A percentile compares a stretch with the other conserved stretches of the same genome.
Evolutionary conservation across 2,888 invertebrate species (phyloP).

Genomic region (Linyphia triangularis): DNA sequence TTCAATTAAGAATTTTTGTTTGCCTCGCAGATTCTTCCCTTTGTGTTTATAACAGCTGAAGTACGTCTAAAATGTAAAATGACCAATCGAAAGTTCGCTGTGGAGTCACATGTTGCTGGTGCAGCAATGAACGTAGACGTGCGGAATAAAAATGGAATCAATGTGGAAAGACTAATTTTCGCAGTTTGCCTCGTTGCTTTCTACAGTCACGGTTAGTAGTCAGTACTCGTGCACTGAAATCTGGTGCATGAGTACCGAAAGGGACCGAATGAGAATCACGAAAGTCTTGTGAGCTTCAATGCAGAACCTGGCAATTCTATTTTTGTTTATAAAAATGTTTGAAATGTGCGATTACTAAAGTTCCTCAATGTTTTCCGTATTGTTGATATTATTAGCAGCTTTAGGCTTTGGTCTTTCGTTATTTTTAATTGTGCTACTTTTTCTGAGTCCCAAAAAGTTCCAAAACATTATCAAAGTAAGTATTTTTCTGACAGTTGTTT

Average conservation of each 20-base stretch:
- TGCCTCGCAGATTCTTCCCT: no score
- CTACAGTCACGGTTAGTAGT: not conserved
- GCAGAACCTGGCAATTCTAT: slow-evolving; percentile 8
- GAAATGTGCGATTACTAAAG: slow-evolving; percentile 12
- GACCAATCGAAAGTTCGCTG: not conserved
- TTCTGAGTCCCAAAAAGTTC: slow-evolving; percentile 64
- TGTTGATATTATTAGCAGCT: slow-evolving; percentile 52
- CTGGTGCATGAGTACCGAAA: not conserved
- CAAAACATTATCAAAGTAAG: slow-evolving; percentile 51
- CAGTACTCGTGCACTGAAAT: not conserved
- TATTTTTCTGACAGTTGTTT: not conserved
- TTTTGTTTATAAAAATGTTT: slow-evolving; percentile 54
- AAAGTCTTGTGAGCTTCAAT: no score
- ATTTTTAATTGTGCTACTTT: slow-evolving; percentile 64
- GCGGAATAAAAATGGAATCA: not conserved
- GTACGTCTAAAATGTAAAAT: not conserved
- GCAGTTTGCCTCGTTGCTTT: no score
- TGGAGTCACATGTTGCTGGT: not conserved
- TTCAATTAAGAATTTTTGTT: no score
- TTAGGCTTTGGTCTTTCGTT: slow-evolving; percentile 61
- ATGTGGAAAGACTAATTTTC: no score
- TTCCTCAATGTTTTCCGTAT: slow-evolving; percentile 62
- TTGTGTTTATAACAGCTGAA: no score
- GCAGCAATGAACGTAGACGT: not conserved
- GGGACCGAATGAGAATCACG: no score